Percentiles rank a stretch among this genome's conserved stretches.
phyloP scores from a whole-genome alignment of 2,113 vertebrate genomes.

The Colinus virginianus region DNA sequence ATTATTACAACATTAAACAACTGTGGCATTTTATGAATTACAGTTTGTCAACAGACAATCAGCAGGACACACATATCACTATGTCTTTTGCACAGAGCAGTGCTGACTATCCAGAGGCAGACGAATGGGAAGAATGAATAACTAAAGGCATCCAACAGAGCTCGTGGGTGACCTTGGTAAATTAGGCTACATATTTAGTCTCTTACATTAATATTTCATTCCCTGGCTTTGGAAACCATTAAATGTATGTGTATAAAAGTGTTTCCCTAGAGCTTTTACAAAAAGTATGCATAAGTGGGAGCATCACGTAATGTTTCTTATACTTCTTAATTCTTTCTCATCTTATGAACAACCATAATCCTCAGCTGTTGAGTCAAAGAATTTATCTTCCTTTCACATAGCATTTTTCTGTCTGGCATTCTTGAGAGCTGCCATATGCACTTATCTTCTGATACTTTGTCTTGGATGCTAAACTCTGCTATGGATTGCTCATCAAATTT shows the following conservation, averaged over 20 bases:
- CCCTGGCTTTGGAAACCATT: neutral
- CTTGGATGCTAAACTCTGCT: neutral
- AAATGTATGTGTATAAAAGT: neutral
- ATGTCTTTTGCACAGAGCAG: neutral
- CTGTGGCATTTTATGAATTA: neutral
- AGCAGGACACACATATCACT: neutral
- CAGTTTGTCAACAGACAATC: conserved; percentile 2
- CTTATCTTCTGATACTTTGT: neutral
- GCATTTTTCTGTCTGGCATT: conserved; percentile 9
- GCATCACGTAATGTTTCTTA: conserved; percentile 8
- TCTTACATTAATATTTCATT: neutral
- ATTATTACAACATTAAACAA: neutral
- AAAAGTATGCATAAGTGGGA: neutral
- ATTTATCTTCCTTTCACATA: neutral
- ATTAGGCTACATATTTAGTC: neutral
- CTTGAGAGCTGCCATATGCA: conserved; percentile 5
- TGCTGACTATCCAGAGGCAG: conserved; percentile 27
- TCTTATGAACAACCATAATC: neutral
- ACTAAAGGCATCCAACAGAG: conserved; percentile 9
- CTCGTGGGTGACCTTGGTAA: neutral
- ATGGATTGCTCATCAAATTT: neutral
- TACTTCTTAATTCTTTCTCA: neutral
- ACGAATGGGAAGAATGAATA: neutral
- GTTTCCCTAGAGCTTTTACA: neutral
- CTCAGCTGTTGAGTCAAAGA: conserved; percentile 32